A percentile compares a stretch with the other conserved stretches of the same genome.
These are phyloP conservation scores for Solen grandis DNA, from an alignment of 1,140 invertebrate genomes.

Conservation along the genomic window DNA sequence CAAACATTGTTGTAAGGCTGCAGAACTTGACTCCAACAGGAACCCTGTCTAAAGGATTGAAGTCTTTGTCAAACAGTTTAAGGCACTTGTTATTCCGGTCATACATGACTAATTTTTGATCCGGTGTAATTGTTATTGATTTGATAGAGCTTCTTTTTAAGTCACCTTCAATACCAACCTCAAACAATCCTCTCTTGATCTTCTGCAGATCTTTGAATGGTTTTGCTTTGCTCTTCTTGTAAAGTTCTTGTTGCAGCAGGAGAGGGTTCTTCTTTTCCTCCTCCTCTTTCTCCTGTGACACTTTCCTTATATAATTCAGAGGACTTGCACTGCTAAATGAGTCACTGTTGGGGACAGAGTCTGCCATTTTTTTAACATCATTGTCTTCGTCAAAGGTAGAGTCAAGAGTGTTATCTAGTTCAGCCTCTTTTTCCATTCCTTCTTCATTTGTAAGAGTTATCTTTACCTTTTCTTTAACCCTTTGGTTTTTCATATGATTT, in stretches of 20 bases:
- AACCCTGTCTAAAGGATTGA: slow-evolving; percentile 38
- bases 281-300: slow-evolving; percentile 40
- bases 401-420: slow-evolving; percentile 3
- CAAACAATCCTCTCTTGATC: slow-evolving; percentile 5
- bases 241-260: slow-evolving; percentile 10
- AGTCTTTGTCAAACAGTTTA: slow-evolving; percentile 46
- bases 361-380: neutral
- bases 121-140: slow-evolving; percentile 16
- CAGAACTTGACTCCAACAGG: slow-evolving; percentile 21
- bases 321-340: neutral
- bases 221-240: slow-evolving; percentile 45
- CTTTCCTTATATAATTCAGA: slow-evolving; percentile 35
- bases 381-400: slow-evolving; percentile 8
- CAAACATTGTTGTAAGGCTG: slow-evolving; percentile 5
- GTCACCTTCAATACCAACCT: slow-evolving; percentile 36
- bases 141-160: slow-evolving; percentile 28
- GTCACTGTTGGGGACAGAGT: neutral
- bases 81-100: slow-evolving; percentile 38
- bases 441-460: slow-evolving; percentile 40
- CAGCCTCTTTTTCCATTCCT: slow-evolving; percentile 14
- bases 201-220: slow-evolving; percentile 35
- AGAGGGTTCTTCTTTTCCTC: slow-evolving; percentile 28
- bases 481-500: neutral
- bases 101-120: slow-evolving; percentile 30
- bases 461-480: slow-evolving; percentile 24